Evolutionary conservation across 2,888 invertebrate species (phyloP).

Genomic region (Apodemia zela): DNA sequence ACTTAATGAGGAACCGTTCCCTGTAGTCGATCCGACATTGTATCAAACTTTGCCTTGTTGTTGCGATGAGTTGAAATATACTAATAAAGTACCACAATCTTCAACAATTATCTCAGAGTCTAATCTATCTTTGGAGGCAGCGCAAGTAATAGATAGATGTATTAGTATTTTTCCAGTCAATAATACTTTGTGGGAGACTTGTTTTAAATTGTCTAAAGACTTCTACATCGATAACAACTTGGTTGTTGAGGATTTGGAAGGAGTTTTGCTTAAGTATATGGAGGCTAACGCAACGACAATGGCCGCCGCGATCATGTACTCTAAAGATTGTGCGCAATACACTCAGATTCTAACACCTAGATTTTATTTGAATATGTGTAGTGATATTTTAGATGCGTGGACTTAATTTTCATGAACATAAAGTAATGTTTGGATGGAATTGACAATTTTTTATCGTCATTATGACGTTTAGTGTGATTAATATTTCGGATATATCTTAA

Average conservation of each 20-base stretch:
- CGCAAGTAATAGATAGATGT: constrained; percentile 60
- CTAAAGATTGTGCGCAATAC: constrained; percentile 67
- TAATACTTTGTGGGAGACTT: constrained; percentile 60
- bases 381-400: constrained; percentile 70
- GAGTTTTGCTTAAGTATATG: constrained; percentile 77
- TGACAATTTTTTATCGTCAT: neutral
- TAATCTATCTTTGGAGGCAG: constrained; percentile 54
- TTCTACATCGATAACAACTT: constrained; percentile 63
- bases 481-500: neutral
- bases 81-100: constrained; percentile 37
- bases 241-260: constrained; percentile 73
- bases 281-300: constrained; percentile 65
- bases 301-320: constrained; percentile 72
- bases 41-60: constrained; percentile 58
- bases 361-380: constrained; percentile 73
- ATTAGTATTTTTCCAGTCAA: constrained; percentile 63
- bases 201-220: constrained; percentile 61
- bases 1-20: constrained; percentile 60
- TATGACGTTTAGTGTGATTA: neutral
- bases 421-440: neutral
- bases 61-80: constrained; percentile 58
- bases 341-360: constrained; percentile 66
- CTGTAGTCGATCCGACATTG: constrained; percentile 44
- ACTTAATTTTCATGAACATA: constrained; percentile 39
- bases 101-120: constrained; percentile 33